phyloP scores from a whole-genome alignment of 2,888 invertebrate genomes.

The Drosophila mettleri region DNA sequence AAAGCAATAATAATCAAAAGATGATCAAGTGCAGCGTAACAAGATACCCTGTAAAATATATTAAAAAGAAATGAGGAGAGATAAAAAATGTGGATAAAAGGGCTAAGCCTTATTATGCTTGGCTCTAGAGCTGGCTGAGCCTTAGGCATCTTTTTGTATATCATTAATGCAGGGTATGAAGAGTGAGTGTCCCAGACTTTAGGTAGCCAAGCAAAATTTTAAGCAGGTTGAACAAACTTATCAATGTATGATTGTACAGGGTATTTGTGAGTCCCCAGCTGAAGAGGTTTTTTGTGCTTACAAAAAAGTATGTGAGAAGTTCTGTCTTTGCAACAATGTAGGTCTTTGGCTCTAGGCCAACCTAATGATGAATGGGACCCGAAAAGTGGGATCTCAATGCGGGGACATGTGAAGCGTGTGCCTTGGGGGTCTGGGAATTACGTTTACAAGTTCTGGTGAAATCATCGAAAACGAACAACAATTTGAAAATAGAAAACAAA shows the following conservation, averaged over 20 bases:
- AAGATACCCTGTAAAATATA: slow-evolving; percentile 21
- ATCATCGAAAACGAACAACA: slow-evolving; percentile 23
- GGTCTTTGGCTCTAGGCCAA: slow-evolving; percentile 45
- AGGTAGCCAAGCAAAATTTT: background rate
- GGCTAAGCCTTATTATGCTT: background rate
- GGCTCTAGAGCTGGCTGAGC: background rate
- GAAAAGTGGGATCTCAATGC: slow-evolving; percentile 17
- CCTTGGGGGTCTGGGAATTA: slow-evolving; percentile 42
- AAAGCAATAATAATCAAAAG: slow-evolving; percentile 12
- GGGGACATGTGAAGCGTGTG: background rate
- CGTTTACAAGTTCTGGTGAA: slow-evolving; percentile 24
- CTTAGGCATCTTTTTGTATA: background rate
- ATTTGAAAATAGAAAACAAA: slow-evolving; percentile 9
- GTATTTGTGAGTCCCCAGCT: slow-evolving; percentile 37
- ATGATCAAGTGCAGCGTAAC: background rate
- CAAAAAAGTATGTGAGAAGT: slow-evolving; percentile 40
- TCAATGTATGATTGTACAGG: slow-evolving; percentile 3
- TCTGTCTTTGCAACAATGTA: slow-evolving; percentile 28
- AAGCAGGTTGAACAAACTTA: background rate
- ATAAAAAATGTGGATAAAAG: background rate
- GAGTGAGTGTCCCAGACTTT: background rate
- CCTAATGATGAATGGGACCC: slow-evolving; percentile 23
- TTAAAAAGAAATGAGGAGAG: background rate
- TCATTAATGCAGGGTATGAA: background rate
- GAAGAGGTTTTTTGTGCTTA: slow-evolving; percentile 27